Base-by-base conservation (phyloP, 2,888 invertebrate genomes). In the Bombylius major region DNA sequence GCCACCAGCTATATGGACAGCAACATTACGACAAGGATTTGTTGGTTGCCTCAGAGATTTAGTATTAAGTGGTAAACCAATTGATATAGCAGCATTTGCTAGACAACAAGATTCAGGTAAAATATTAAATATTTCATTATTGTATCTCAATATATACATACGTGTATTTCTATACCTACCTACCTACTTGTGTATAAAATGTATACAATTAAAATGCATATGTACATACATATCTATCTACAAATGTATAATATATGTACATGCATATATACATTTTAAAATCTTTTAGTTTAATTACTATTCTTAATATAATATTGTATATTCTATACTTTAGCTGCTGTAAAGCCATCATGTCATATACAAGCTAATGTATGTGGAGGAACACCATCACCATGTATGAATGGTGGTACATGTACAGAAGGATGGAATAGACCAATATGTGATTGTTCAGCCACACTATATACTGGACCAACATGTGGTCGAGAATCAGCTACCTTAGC, bases 351-450 rank as follows among this genome's bases (percentile, higher is more conserved):
- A 31, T 96, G 96, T 70, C 89, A 89, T 70, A 83, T 87, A 12
- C 82, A 88, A 67, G 81, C 86, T 61, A 81, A 86, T 62, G 88
- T 89, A 65, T 91, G 91, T 67, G 81, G 83, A 47, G 87, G 89
- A 63, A 82, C 84, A 55, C 86, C 86, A 49, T 84, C 86, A 14
- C 94, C 95, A 0, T 97, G 97, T 69, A 83, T 90, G 72, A 91
- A 96, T 69, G 87, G 87, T 4, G 94, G 93, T 1, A 76, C 79
- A 32, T 97, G 97, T 73, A 78, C 83, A 5, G 95, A 96, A 71
- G 97, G 97, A 0, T 97, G 96, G 96, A 95, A 96, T 75, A 79
- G 96, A 58, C 89, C 89, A 63, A 81, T 92, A 54, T 97, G 97
- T 70, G 95, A 97, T 72, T 97, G 97, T 71, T 86, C 90, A 11